A percentile compares a stretch with the other conserved stretches of the same genome.
phyloP scores from a whole-genome alignment of 2,888 invertebrate genomes.

The Eugnorisma glareosa region DNA sequence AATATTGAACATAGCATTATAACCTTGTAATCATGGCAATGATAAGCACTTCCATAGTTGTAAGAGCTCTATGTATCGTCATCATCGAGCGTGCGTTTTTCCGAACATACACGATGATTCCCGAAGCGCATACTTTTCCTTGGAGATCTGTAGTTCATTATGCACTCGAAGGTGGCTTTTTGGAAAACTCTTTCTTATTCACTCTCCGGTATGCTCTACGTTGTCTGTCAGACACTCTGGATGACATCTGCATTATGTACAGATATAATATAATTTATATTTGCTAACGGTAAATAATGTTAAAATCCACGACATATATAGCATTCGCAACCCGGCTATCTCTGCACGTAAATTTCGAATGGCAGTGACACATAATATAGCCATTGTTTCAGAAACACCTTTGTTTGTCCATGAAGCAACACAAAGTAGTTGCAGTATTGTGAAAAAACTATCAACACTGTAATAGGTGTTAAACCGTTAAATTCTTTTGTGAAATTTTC shows the following conservation, averaged over 20 bases:
- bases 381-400: constrained; percentile 50
- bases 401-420: constrained; percentile 28
- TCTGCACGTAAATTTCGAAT: constrained; percentile 31
- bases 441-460: constrained; percentile 22
- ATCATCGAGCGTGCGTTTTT: not conserved
- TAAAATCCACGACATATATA: constrained; percentile 15
- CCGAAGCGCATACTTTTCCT: not conserved
- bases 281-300: constrained; percentile 17
- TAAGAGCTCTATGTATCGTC: not conserved
- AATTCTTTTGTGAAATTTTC: constrained; percentile 28
- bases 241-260: constrained; percentile 5
- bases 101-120: not conserved
- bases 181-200: not conserved
- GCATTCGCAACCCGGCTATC: constrained; percentile 21
- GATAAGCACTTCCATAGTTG: not conserved
- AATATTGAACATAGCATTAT: no score
- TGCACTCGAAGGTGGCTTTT: not conserved
- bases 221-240: not conserved
- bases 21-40: not conserved
- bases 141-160: not conserved
- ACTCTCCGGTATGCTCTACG: not conserved
- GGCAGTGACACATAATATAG: constrained; percentile 52
- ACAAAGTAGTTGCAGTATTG: constrained; percentile 27
- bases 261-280: not conserved
- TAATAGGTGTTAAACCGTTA: constrained; percentile 3